Evolutionary conservation across 2,797 vertebrate species (phyloP).

Genomic region (Notolepis coatsorum): DNA sequence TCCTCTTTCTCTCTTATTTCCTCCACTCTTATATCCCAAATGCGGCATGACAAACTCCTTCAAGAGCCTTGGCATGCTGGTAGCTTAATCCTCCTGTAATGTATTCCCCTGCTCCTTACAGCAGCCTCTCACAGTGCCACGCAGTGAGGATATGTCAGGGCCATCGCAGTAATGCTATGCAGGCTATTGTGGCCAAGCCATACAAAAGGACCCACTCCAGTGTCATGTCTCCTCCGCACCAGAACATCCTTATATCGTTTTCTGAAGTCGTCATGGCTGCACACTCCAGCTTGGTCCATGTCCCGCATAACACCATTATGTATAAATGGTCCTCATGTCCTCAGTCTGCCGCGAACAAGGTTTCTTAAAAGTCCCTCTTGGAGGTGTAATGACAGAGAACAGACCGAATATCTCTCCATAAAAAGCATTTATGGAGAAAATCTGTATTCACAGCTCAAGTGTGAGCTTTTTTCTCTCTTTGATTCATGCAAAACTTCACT

Average conservation of each 20-base stretch:
- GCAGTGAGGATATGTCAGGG: slow-evolving; percentile 41
- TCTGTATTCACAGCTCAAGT: slow-evolving; percentile 34
- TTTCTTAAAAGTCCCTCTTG: slow-evolving; percentile 59
- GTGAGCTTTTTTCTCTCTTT: slow-evolving; percentile 48
- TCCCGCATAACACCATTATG: slow-evolving; percentile 63
- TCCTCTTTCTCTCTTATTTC: slow-evolving; percentile 2
- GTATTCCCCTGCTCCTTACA: slow-evolving; percentile 52
- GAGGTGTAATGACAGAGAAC: slow-evolving; percentile 58
- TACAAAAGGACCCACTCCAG: slow-evolving; percentile 36
- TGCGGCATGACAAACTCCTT: slow-evolving; percentile 59
- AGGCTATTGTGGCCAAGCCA: slow-evolving; percentile 45
- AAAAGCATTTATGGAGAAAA: slow-evolving; percentile 63
- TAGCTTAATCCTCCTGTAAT: slow-evolving; percentile 61
- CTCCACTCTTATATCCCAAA: slow-evolving; percentile 49
- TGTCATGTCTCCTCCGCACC: slow-evolving; percentile 37
- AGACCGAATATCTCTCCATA: too few relatives aligned
- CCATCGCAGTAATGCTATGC: slow-evolving; percentile 53
- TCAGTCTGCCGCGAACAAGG: slow-evolving; percentile 55
- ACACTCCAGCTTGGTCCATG: slow-evolving; percentile 62
- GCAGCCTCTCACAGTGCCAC: slow-evolving; percentile 42
- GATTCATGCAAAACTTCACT: too few relatives aligned
- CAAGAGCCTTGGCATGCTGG: slow-evolving; percentile 61
- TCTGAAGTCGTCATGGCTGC: slow-evolving; percentile 58
- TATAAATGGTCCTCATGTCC: slow-evolving; percentile 66
- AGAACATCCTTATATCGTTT: slow-evolving; percentile 62